Conservation (phyloP, 2,113 vertebrate species). For the Antechinus flavipes region DNA sequence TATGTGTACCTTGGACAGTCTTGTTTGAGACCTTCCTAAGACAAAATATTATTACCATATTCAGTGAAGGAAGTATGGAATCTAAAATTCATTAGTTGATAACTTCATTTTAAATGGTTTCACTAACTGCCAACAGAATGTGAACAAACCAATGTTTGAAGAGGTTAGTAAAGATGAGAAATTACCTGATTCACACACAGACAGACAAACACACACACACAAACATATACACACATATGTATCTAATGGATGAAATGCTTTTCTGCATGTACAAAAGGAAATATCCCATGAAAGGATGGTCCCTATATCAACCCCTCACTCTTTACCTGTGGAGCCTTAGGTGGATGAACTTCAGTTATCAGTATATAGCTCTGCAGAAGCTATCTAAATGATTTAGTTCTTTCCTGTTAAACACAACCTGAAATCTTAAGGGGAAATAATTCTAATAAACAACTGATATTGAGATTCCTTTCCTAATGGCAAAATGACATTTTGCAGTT, state of each 20-base stretch:
- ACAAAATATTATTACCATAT: not conserved
- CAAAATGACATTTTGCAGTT: conserved; percentile 54
- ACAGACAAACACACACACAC: no score
- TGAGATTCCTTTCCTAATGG: conserved; percentile 36
- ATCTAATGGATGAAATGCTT: not conserved
- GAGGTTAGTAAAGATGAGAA: not conserved
- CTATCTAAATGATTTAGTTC: conserved; percentile 35
- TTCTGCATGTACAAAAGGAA: not conserved
- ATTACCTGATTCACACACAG: no score
- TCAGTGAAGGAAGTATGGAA: not conserved
- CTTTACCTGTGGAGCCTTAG: not conserved
- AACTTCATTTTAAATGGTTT: no score
- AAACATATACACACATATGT: no score
- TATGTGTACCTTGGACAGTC: not conserved
- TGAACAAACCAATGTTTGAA: not conserved
- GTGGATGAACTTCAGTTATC: not conserved
- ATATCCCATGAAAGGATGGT: no score
- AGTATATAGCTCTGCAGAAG: not conserved
- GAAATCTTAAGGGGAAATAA: conserved; percentile 6
- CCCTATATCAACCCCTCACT: no score
- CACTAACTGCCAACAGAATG: not conserved
- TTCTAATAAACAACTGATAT: conserved; percentile 55
- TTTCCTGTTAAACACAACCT: not conserved
- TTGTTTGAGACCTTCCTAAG: not conserved
- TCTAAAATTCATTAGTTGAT: no score